phyloP scores from a whole-genome alignment of 2,797 vertebrate genomes.

The Cichlasoma orientale region DNA sequence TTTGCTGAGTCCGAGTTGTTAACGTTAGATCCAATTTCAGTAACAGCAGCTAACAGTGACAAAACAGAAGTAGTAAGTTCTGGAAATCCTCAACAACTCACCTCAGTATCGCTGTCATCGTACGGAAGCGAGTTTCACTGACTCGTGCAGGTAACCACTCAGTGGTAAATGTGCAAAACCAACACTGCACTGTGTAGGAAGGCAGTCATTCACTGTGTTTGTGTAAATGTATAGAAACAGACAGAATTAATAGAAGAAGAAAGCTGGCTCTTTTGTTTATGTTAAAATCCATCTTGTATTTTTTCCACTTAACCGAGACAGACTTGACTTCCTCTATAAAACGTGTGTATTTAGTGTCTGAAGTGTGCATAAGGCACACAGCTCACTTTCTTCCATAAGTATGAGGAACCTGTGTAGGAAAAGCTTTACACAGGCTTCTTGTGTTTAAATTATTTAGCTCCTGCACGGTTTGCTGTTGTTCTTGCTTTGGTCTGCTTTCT shows the following conservation, averaged over 20 bases:
- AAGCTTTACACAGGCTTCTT: not conserved
- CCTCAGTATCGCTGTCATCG: no score
- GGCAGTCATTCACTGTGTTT: not conserved
- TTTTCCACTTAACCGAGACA: rapidly evolving
- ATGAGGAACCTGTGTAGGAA: rapidly evolving
- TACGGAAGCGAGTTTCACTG: no score
- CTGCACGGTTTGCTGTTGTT: not conserved
- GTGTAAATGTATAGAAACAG: not conserved
- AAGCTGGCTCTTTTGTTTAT: not conserved
- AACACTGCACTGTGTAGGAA: not conserved
- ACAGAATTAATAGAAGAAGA: not conserved
- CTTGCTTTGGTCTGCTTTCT: not conserved
- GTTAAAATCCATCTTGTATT: not conserved
- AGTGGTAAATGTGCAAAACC: rapidly evolving
- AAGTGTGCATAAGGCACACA: not conserved
- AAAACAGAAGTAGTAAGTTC: no score
- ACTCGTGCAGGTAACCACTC: no score
- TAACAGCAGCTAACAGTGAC: no score
- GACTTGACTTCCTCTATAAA: not conserved
- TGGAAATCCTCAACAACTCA: no score
- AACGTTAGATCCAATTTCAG: no score
- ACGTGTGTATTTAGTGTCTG: not conserved
- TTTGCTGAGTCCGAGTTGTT: no score
- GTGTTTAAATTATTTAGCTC: not conserved
- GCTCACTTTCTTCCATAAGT: not conserved